phyloP scores from a whole-genome alignment of 2,797 vertebrate genomes.

The Manis crassicaudata region DNA sequence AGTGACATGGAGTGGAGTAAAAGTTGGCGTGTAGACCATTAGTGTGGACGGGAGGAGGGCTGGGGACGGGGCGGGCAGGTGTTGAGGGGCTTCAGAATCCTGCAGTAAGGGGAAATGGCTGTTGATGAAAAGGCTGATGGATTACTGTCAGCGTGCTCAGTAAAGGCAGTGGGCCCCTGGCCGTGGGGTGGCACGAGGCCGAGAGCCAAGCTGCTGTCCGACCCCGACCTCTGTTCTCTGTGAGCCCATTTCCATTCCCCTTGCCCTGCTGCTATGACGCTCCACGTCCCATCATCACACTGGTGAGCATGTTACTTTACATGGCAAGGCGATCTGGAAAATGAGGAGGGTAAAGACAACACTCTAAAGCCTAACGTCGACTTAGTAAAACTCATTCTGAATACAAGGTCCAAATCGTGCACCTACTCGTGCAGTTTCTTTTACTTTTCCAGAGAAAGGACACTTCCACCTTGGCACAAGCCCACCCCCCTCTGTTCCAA shows the following conservation, averaged over 20 bases:
- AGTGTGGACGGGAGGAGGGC: too few relatives aligned
- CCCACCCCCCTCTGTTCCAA: background rate
- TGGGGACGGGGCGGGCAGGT: background rate
- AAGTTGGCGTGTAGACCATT: rapidly evolving
- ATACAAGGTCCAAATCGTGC: background rate
- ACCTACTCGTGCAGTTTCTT: background rate
- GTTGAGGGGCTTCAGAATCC: background rate
- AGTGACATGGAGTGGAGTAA: background rate
- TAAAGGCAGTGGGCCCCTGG: background rate
- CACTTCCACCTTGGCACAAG: background rate
- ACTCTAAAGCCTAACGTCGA: background rate
- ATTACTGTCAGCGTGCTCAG: background rate
- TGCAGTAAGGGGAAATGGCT: background rate
- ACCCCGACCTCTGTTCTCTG: background rate
- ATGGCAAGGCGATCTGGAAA: too few relatives aligned
- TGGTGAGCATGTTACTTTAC: too few relatives aligned
- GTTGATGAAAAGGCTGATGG: background rate
- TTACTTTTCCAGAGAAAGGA: background rate
- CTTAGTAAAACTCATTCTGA: background rate
- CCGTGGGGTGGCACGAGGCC: background rate
- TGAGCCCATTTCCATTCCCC: background rate
- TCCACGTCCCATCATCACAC: background rate
- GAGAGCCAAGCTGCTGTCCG: background rate
- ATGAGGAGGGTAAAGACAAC: background rate
- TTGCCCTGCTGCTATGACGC: background rate